These are phyloP conservation scores for Crematogaster levior DNA, from an alignment of 2,888 invertebrate species.

Conservation along the genomic window DNA sequence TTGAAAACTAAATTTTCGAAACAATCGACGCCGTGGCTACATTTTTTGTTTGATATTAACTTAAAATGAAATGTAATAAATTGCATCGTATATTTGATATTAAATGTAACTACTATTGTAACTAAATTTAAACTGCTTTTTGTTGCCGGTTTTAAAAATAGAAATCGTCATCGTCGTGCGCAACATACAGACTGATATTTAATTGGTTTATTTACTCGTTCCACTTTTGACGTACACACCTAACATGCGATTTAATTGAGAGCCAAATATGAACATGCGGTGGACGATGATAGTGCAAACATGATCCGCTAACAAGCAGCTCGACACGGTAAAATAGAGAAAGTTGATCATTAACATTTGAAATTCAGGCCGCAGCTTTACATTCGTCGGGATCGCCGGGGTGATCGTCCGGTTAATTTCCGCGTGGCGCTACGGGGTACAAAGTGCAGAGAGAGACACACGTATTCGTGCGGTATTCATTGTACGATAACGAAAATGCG, in stretches of 20 bases:
- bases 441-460: slow-evolving; percentile 15
- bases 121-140: neutral
- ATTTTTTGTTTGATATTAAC: neutral
- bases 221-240: neutral
- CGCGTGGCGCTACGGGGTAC: neutral
- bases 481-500: slow-evolving; percentile 51
- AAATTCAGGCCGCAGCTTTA: slow-evolving; percentile 17
- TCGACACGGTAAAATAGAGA: slow-evolving; percentile 23
- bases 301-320: slow-evolving; percentile 27
- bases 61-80: slow-evolving; percentile 3
- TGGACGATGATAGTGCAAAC: slow-evolving; percentile 28
- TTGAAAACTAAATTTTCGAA: neutral
- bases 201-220: neutral
- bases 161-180: neutral
- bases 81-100: neutral
- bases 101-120: neutral
- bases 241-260: slow-evolving; percentile 28
- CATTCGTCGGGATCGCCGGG: slow-evolving; percentile 39
- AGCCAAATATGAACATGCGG: slow-evolving; percentile 26
- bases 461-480: slow-evolving; percentile 41
- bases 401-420: slow-evolving; percentile 28
- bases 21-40: neutral
- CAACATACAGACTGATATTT: slow-evolving; percentile 26
- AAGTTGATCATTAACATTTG: slow-evolving; percentile 48
- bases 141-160: neutral